These are phyloP conservation scores for Tinamus guttatus DNA, from an alignment of 2,113 vertebrate genomes.

Conservation along the genomic window DNA sequence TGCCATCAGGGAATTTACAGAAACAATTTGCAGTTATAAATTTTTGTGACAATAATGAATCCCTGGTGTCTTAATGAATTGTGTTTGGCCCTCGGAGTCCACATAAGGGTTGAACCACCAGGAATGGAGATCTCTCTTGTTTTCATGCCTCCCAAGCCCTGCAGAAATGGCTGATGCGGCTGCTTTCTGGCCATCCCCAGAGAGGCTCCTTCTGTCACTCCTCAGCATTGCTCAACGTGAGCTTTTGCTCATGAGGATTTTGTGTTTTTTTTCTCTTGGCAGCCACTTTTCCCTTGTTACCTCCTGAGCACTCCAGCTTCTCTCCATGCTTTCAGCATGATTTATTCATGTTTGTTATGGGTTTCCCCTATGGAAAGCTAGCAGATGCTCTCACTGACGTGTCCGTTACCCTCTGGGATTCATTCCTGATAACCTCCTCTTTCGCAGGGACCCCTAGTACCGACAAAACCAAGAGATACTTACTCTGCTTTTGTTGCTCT, in stretches of 20 bases:
- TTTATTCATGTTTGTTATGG: background rate
- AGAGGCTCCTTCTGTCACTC: background rate
- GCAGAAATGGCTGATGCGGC: background rate
- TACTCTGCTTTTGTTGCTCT: background rate
- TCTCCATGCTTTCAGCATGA: background rate
- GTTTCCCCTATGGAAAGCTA: background rate
- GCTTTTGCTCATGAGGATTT: background rate
- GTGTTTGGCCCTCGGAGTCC: background rate
- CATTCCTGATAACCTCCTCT: background rate
- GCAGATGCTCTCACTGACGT: background rate
- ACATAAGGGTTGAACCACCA: background rate
- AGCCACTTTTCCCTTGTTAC: slow-evolving; percentile 5
- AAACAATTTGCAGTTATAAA: background rate
- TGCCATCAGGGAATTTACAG: background rate
- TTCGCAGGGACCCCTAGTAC: background rate
- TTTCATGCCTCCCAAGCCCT: background rate
- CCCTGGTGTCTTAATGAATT: background rate
- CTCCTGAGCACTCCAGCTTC: background rate
- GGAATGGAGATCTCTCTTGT: background rate
- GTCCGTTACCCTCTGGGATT: background rate
- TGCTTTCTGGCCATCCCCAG: background rate
- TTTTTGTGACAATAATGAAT: background rate
- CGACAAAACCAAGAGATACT: background rate
- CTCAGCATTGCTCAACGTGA: background rate
- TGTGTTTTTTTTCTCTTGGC: background rate